Percentiles rank a stretch among this genome's conserved stretches.
Evolutionary conservation across 2,113 vertebrate species (phyloP).

Genomic region (Dipodomys stephensi): DNA sequence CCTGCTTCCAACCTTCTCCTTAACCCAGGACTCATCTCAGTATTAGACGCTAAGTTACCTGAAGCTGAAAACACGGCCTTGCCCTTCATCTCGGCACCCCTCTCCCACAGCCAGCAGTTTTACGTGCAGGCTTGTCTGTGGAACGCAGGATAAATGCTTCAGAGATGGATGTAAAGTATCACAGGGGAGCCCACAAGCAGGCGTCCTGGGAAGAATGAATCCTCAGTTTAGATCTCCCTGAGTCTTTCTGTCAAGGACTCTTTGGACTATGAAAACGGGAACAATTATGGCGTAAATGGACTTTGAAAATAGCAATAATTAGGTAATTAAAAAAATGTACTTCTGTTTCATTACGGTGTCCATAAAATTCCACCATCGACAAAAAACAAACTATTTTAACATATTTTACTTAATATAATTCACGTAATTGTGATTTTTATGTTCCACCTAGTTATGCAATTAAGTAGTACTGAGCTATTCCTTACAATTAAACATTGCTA

Average conservation of each 20-base stretch:
- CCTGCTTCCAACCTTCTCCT: not conserved
- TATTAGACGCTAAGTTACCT: not conserved
- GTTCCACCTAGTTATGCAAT: slow-evolving; percentile 86
- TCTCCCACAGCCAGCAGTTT: not conserved
- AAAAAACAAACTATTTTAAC: slow-evolving; percentile 88
- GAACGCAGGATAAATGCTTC: not conserved
- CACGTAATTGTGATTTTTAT: slow-evolving; percentile 87
- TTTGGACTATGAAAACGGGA: slow-evolving; percentile 82
- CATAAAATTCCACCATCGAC: slow-evolving; percentile 84
- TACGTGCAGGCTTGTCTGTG: not conserved
- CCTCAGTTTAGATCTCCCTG: slow-evolving; percentile 65
- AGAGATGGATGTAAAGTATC: not conserved
- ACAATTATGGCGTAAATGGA: slow-evolving; percentile 85
- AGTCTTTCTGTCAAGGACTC: slow-evolving; percentile 74
- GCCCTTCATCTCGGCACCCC: too few relatives aligned
- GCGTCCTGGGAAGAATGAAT: slow-evolving; percentile 30
- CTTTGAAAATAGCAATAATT: slow-evolving; percentile 88
- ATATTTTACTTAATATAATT: slow-evolving; percentile 89
- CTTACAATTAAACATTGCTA: slow-evolving; percentile 88
- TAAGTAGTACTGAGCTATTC: slow-evolving; percentile 86
- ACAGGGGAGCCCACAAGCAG: not conserved
- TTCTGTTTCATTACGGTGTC: slow-evolving; percentile 85
- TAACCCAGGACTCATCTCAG: not conserved
- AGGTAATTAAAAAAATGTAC: slow-evolving; percentile 87
- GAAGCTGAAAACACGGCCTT: not conserved